Evolutionary conservation across 2,797 vertebrate species (phyloP).

Genomic region (Hippoglossus hippoglossus): DNA sequence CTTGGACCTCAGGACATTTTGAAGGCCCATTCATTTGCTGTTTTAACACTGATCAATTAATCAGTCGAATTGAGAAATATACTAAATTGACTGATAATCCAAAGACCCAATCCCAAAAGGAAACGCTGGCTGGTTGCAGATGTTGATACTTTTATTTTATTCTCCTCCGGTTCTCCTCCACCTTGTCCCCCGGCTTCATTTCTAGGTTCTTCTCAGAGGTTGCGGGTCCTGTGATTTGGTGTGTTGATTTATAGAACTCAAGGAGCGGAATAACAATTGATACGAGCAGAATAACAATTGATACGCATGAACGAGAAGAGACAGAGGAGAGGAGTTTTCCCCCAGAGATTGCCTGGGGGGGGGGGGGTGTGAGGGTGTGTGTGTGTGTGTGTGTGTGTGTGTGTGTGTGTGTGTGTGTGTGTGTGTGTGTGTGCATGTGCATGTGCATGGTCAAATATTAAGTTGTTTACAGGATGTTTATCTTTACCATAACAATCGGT

Average conservation of each 20-base stretch:
- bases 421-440: neutral
- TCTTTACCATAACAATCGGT: slow-evolving; percentile 22
- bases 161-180: neutral
- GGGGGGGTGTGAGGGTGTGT: no score
- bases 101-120: neutral
- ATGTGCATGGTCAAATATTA: slow-evolving; percentile 28
- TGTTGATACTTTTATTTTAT: slow-evolving; percentile 15
- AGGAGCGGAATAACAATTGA: slow-evolving; percentile 59
- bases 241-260: slow-evolving; percentile 57
- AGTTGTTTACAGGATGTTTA: slow-evolving; percentile 49
- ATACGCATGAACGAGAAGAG: slow-evolving; percentile 38
- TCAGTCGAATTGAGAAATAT: neutral
- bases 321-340: slow-evolving; percentile 16
- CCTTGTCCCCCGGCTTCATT: slow-evolving; percentile 46
- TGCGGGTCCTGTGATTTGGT: slow-evolving; percentile 51
- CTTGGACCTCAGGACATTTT: no score
- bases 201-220: slow-evolving; percentile 48
- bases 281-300: slow-evolving; percentile 56
- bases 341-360: slow-evolving; percentile 19
- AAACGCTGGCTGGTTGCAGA: neutral
- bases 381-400: neutral
- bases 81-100: neutral
- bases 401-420: neutral
- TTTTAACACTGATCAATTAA: neutral
- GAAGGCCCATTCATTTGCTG: no score